Base-by-base conservation (phyloP, 2,888 invertebrate genomes). In the Folsomia manolachei region DNA sequence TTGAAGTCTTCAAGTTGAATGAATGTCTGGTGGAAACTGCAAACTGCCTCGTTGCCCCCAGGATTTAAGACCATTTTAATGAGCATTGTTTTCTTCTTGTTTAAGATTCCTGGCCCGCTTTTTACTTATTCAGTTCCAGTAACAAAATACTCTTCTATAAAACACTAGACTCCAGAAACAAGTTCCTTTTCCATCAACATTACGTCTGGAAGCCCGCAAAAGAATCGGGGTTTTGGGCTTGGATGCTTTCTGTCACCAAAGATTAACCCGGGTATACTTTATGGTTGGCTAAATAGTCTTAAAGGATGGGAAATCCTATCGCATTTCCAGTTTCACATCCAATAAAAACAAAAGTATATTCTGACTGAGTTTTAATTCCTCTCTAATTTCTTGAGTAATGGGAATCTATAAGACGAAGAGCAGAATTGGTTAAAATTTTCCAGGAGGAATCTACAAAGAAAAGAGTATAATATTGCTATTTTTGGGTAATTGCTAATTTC, bases 11-110 rank as follows among this genome's bases (percentile, higher is more conserved):
- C n/a, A n/a, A n/a, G n/a, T 64, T 66, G 14, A 39, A 66, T 25
- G 26, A 27, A 64, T 19, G 65, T 66, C 65, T 66, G 9, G 19
- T n/a, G 23, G 27, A 66, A 66, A 66, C 65, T 66, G 56, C 56
- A 56, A 56, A 56, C 56, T 56, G 52, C 65, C 65, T 52, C 65
- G 21, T 66, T 67, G 56, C 27, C 60, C 60, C 23, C 14, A 67
- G 67, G 60, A 67, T 67, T 67, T 67, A 67, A 67, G 67, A 67
- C 60, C 67, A 67, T 67, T 67, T 67, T 67, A 67, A 67, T 67
- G 67, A 67, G 56, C 67, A 67, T 67, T 67, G 67, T 67, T 67
- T 67, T 67, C 67, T 27, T 67, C 53, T 67, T 67, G 67, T 67
- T 67, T 67, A 60, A 67, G 67, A 67, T 67, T 67, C 67, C 27